A percentile compares a stretch with the other conserved stretches of the same genome.
Evolutionary conservation across 2,113 vertebrate genomes (phyloP).

Genomic region (Pelusios castaneus): DNA sequence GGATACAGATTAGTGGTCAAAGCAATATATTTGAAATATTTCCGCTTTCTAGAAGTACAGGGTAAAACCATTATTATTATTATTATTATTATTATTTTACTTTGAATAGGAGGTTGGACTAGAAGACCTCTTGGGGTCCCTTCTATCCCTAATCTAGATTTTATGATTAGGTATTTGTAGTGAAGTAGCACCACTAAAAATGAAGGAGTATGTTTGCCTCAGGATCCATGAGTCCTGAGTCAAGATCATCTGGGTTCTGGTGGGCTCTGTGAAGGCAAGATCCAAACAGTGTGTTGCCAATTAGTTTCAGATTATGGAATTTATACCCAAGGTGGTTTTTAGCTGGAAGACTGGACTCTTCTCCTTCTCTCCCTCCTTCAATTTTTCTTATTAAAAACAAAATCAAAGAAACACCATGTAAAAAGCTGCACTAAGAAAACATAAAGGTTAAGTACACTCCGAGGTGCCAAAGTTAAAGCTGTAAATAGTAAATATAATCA

Average conservation of each 20-base stretch:
- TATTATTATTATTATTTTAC: not conserved
- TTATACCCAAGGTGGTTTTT: not conserved
- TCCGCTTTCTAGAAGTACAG: not conserved
- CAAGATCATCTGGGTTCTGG: not conserved
- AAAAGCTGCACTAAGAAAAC: not conserved
- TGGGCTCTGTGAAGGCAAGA: not conserved
- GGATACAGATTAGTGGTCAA: not conserved
- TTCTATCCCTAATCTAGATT: too few species aligned
- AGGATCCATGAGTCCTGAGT: not conserved
- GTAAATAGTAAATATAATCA: not conserved
- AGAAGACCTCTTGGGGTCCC: too few species aligned
- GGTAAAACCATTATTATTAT: not conserved
- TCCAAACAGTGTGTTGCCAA: not conserved
- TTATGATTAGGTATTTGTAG: not conserved
- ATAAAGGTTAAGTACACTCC: not conserved
- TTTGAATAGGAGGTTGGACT: too few species aligned
- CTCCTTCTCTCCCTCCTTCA: not conserved
- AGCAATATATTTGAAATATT: not conserved
- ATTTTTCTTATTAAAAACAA: not conserved
- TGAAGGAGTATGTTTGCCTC: not conserved
- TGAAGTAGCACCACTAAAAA: not conserved
- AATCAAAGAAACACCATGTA: not conserved
- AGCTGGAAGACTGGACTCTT: not conserved
- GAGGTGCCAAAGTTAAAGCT: not conserved
- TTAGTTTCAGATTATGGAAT: not conserved